These are phyloP conservation scores for Numenius phaeopus DNA, from an alignment of 2,797 vertebrate genomes.

Conservation along the genomic window DNA sequence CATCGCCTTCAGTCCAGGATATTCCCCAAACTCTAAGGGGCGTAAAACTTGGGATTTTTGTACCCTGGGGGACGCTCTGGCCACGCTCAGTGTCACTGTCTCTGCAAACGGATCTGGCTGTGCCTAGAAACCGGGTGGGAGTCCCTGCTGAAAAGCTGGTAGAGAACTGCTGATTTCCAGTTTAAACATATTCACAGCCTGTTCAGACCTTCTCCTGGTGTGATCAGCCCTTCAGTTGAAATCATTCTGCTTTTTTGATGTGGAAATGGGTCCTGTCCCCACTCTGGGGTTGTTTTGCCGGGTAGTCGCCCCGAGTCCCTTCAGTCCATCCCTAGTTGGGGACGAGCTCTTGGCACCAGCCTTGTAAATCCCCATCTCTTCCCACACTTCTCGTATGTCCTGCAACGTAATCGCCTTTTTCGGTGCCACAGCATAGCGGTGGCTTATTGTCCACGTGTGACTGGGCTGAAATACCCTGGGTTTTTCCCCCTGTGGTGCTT, in stretches of 20 bases:
- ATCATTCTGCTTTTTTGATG: background rate
- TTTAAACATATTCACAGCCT: background rate
- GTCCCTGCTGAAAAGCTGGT: background rate
- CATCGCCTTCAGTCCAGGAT: background rate
- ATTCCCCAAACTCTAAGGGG: background rate
- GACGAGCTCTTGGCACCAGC: background rate
- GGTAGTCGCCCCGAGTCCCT: rapidly evolving
- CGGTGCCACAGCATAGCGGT: background rate
- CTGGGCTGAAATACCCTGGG: background rate
- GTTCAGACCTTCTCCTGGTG: background rate
- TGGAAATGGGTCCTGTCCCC: background rate
- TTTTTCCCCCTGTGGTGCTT: rapidly evolving
- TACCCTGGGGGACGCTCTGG: rapidly evolving
- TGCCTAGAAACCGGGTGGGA: background rate
- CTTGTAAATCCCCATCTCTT: background rate
- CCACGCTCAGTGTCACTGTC: rapidly evolving
- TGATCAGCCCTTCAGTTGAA: background rate
- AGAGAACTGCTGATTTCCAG: background rate
- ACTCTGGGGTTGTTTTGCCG: background rate
- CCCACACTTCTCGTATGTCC: rapidly evolving
- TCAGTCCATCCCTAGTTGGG: rapidly evolving
- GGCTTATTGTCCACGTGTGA: background rate
- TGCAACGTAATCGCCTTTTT: background rate
- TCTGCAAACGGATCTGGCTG: background rate
- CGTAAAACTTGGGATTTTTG: background rate